Evolutionary conservation across 2,113 vertebrate species (phyloP).

Genomic region (Pachycephala philippinensis): DNA sequence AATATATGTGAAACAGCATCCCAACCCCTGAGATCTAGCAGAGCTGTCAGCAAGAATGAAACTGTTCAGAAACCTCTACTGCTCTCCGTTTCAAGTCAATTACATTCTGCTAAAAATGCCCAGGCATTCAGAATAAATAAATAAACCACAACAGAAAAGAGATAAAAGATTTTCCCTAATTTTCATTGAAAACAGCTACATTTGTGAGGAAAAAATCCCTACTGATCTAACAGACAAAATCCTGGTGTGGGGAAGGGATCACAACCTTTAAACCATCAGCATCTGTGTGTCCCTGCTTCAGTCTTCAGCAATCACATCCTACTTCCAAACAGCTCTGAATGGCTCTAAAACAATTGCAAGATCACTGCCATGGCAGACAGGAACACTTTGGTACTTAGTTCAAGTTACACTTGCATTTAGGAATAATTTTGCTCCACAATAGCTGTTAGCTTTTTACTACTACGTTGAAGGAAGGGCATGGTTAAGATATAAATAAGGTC

Average conservation of each 20-base stretch:
- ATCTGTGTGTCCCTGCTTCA: not conserved
- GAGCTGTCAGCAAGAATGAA: not conserved
- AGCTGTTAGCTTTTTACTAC: not conserved
- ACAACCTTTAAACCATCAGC: not conserved
- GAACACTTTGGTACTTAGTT: not conserved
- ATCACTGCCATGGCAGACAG: not conserved
- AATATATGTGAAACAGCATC: not conserved
- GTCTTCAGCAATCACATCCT: not conserved
- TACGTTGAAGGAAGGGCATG: not conserved
- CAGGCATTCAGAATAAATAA: not conserved
- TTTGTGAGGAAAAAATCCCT: not conserved
- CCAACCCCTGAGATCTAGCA: not conserved
- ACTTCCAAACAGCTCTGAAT: not conserved
- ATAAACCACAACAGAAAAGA: not conserved
- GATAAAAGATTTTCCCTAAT: not conserved
- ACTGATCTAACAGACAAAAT: not conserved
- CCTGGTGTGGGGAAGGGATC: not conserved
- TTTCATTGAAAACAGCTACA: not conserved
- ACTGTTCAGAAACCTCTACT: not conserved
- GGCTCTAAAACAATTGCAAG: not conserved
- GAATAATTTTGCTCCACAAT: not conserved
- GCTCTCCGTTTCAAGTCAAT: not conserved
- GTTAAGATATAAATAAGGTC: not conserved
- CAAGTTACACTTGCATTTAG: not conserved
- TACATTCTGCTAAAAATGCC: not conserved